These are phyloP conservation scores for Sminthurides bifidus DNA, from an alignment of 1,140 invertebrate genomes.

Conservation along the genomic window DNA sequence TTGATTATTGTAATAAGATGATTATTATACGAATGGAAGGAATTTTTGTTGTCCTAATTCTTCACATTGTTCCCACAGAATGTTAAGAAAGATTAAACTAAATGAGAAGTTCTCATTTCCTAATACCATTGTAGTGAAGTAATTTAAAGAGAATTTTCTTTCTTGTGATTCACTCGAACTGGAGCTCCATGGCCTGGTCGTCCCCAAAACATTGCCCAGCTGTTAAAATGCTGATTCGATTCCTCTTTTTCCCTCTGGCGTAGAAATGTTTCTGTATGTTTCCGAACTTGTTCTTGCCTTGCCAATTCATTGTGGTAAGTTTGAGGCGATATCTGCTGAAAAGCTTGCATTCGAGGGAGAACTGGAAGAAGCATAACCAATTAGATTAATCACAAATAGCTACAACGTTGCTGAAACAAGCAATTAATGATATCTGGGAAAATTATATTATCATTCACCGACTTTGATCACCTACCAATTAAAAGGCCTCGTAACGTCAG, in stretches of 20 bases:
- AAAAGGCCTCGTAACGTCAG: neutral
- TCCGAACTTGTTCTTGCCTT: neutral
- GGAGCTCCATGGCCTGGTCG: neutral
- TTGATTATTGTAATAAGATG: no score
- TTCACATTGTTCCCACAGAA: constrained; percentile 9
- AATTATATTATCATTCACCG: no score
- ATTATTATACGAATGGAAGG: constrained; percentile 3
- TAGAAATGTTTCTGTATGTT: neutral
- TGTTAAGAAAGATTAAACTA: no score
- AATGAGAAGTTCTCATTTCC: constrained; percentile 2
- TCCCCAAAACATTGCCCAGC: neutral
- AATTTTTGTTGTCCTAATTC: constrained; percentile 7
- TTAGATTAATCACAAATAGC: no score
- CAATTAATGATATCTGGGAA: no score
- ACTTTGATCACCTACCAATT: neutral
- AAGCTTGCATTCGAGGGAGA: neutral
- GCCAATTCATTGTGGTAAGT: neutral
- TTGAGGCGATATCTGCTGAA: neutral
- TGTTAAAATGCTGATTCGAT: neutral
- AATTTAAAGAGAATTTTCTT: constrained; percentile 8
- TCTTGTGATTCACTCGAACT: neutral
- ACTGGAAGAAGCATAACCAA: no score
- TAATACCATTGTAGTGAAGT: neutral
- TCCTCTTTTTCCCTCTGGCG: neutral
- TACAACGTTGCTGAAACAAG: no score